Evolutionary conservation across 1,140 invertebrate genomes (phyloP), one percentile per base, ranked within the genome.

Genomic region (Stenopsyche tienmushanensis): DNA sequence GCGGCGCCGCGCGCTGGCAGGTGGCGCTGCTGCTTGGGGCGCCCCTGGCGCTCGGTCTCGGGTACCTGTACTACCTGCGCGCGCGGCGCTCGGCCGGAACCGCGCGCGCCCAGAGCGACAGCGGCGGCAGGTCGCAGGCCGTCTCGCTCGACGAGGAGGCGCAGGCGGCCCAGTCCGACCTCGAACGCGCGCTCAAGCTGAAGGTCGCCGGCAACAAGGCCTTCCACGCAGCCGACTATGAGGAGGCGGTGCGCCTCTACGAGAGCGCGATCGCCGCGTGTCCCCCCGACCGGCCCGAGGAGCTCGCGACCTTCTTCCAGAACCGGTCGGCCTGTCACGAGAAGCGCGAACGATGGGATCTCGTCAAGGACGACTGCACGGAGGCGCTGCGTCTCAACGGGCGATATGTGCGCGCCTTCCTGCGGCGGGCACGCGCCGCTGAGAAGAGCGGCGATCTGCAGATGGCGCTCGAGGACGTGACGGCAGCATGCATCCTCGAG

Each of bases 261-360:
- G 91, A 93, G 69, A 85, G 90, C 79, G 96, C 95, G 0, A 96
- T 98, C 64, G 84, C 89, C 69, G 80, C 87, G 9, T 97, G 94
- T 76, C 93, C 94, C 1, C 72, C 78, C 8, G 87, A 91, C 41
- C 85, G 90, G 71, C 81, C 79, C 25, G 82, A 85, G 1, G 90
- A 93, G 69, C 76, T 97, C 44, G 88, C 95, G 2, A 95, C 91
- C 10, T 96, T 94, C 77, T 97, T 96, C 79, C 96, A 98, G 77
- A 98, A 98, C 74, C 86, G 94, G 74, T 96, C 96, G 3, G 96
- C 96, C 39, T 91, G 93, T 21, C 93, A 94, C 81, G 95, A 97
- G 78, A 92, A 95, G 75, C 81, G 96, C 80, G 90, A 91, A 78
- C 92, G 94, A 76, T 92, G 88, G 83, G 85, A 86, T 62, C 82